Conservation (phyloP, 1,140 invertebrate genomes). For the Tetramorium simillimum region DNA sequence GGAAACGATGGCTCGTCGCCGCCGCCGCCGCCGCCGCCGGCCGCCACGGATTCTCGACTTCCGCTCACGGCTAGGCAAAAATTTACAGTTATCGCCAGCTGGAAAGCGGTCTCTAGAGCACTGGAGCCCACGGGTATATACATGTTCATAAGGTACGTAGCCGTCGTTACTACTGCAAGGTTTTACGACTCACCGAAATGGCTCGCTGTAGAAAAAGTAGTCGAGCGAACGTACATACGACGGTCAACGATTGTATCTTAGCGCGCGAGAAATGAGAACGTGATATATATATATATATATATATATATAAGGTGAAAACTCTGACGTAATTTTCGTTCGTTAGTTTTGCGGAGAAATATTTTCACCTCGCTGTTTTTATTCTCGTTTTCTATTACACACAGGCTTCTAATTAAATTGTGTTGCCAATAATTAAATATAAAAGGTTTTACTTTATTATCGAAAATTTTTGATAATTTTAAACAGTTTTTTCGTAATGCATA, state of each 20-base stretch:
- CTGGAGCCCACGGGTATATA: conserved; percentile 95
- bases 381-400: background rate
- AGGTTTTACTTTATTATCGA: background rate
- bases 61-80: conserved; percentile 94
- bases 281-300: background rate
- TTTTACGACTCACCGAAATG: conserved; percentile 11
- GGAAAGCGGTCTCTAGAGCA: conserved; percentile 94
- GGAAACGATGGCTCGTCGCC: conserved; percentile 82
- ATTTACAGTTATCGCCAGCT: conserved; percentile 94
- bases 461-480: background rate
- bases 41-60: conserved; percentile 90
- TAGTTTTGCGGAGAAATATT: background rate
- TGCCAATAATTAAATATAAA: background rate
- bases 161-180: background rate
- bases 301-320: background rate
- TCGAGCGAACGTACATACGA: background rate
- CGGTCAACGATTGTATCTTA: conserved; percentile 5
- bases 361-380: background rate
- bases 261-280: background rate
- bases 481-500: background rate
- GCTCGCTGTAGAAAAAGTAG: background rate
- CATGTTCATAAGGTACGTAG: conserved; percentile 94
- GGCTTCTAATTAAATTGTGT: background rate
- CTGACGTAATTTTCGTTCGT: background rate
- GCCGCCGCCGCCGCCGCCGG: conserved; percentile 84